These are phyloP conservation scores for Seriola dumerili DNA, from an alignment of 2,113 vertebrate species.

Conservation along the genomic window DNA sequence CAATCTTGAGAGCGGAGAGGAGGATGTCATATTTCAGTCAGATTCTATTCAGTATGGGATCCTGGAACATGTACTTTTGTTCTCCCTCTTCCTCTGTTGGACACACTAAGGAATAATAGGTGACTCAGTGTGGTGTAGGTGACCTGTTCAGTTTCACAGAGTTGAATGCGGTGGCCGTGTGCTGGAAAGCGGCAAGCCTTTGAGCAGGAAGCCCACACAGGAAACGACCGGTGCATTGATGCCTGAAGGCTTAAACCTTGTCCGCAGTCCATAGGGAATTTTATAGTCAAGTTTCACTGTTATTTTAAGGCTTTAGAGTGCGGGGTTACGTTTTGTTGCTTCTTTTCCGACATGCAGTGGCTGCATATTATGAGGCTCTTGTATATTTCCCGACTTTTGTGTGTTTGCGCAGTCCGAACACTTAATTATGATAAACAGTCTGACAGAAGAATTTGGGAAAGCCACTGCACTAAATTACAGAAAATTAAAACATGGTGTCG, in stretches of 20 bases:
- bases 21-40: conserved; percentile 73
- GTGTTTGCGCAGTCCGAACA: background rate
- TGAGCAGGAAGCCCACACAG: conserved; percentile 81
- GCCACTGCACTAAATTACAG: background rate
- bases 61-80: conserved; percentile 64
- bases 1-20: conserved; percentile 33
- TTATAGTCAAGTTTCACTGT: conserved; percentile 53
- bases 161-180: conserved; percentile 60
- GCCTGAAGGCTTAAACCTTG: conserved; percentile 58
- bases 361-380: conserved; percentile 1
- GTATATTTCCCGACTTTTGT: conserved; percentile 5
- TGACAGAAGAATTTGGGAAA: background rate
- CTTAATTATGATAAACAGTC: conserved; percentile 30
- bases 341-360: background rate
- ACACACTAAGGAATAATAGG: conserved; percentile 49
- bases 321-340: conserved; percentile 33
- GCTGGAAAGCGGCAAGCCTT: conserved; percentile 63
- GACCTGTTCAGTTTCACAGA: conserved; percentile 76
- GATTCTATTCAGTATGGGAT: conserved; percentile 47
- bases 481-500: conserved; percentile 8
- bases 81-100: conserved; percentile 53
- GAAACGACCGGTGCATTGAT: conserved; percentile 78
- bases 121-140: conserved; percentile 69
- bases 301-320: conserved; percentile 42
- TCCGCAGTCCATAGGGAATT: conserved; percentile 65